Evolutionary conservation across 2,113 vertebrate genomes (phyloP).

Genomic region (Microcebus tavaratra): DNA sequence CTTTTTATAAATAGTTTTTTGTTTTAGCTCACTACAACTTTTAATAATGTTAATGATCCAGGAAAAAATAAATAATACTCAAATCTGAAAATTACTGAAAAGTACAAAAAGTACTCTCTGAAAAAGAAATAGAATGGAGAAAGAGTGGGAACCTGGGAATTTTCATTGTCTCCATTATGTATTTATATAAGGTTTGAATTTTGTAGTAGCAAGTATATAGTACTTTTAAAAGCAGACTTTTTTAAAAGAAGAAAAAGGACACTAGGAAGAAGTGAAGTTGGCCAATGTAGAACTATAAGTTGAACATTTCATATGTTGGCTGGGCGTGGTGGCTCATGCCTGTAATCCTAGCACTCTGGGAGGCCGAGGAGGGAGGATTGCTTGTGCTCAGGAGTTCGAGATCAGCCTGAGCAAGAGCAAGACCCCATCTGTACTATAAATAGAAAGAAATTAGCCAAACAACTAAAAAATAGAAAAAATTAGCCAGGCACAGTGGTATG

Average conservation of each 20-base stretch:
- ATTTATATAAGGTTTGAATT: neutral
- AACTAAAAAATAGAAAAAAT: too few relatives aligned
- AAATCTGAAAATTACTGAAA: conserved; percentile 47
- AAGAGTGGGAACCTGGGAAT: neutral
- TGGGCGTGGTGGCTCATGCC: too few relatives aligned
- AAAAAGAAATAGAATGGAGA: neutral
- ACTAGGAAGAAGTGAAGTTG: neutral
- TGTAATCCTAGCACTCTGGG: too few relatives aligned
- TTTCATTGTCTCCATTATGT: neutral
- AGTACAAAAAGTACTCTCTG: neutral
- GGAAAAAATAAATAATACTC: neutral
- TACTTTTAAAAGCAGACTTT: neutral
- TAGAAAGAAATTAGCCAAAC: too few relatives aligned
- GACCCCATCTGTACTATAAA: too few relatives aligned
- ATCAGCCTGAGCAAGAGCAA: too few relatives aligned
- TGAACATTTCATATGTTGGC: conserved; percentile 9
- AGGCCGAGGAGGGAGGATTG: too few relatives aligned
- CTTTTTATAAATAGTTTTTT: conserved; percentile 5
- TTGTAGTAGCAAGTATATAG: neutral
- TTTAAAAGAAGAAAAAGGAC: conserved; percentile 3
- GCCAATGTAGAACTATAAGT: neutral
- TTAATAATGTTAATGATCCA: neutral
- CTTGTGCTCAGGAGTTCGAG: too few relatives aligned
- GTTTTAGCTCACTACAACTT: conserved; percentile 4
- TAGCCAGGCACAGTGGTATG: too few relatives aligned